These are phyloP conservation scores for Ceratoteleas bidentatus DNA, from an alignment of 1,140 invertebrate genomes.

Conservation along the genomic window DNA sequence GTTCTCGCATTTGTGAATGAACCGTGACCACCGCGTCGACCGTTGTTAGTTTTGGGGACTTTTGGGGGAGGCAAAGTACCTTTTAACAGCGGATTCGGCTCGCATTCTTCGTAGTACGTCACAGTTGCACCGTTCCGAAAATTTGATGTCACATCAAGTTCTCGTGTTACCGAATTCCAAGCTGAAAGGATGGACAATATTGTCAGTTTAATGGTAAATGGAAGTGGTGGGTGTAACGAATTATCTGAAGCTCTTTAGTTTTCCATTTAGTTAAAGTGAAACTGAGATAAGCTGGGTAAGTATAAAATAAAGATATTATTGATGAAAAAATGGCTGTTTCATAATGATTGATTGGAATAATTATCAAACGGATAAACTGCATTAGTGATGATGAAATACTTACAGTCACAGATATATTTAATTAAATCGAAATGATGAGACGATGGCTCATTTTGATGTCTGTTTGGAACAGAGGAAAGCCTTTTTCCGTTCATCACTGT, in stretches of 20 bases:
- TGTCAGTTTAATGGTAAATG: no score
- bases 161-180: constrained; percentile 80
- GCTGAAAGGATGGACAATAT: constrained; percentile 68
- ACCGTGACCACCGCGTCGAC: no score
- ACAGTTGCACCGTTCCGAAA: constrained; percentile 77
- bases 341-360: neutral
- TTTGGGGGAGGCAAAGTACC: constrained; percentile 57
- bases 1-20: no score
- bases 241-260: no score
- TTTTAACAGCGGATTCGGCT: constrained; percentile 80
- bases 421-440: constrained; percentile 82
- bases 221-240: no score
- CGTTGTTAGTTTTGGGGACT: no score
- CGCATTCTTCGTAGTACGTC: constrained; percentile 79
- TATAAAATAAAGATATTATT: no score
- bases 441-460: constrained; percentile 75
- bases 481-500: constrained; percentile 80
- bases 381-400: constrained; percentile 49
- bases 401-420: constrained; percentile 82
- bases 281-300: no score
- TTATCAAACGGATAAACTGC: neutral
- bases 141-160: constrained; percentile 76
- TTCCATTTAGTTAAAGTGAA: no score
- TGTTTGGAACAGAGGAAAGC: constrained; percentile 72
- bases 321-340: no score